Percentiles rank a stretch among this genome's conserved stretches.
Conservation (phyloP, 2,113 vertebrate genomes). For the Calidris pugnax region DNA sequence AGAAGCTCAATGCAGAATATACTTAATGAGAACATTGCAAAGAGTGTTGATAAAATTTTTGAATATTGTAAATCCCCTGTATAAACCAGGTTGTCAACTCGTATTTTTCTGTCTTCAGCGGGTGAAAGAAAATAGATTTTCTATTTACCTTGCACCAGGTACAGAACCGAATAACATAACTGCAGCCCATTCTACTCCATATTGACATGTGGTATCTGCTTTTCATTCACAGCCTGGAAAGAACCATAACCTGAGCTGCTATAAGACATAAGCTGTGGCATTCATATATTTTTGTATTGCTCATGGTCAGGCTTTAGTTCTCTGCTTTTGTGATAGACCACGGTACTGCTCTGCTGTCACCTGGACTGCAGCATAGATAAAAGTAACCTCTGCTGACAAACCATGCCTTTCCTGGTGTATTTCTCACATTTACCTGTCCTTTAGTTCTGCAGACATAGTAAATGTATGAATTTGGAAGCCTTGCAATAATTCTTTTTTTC, state of each 20-base stretch:
- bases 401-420: not conserved
- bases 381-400: not conserved
- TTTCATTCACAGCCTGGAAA: not conserved
- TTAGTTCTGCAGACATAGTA: not conserved
- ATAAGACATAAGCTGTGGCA: not conserved
- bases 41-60: not conserved
- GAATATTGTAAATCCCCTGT: not conserved
- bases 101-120: not conserved
- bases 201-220: not conserved
- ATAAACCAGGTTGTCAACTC: not conserved
- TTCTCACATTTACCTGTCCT: not conserved
- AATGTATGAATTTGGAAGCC: not conserved
- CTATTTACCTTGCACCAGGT: not conserved
- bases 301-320: not conserved
- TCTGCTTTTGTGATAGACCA: not conserved
- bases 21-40: slow-evolving; percentile 17
- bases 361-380: not conserved
- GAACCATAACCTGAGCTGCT: not conserved
- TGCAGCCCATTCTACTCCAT: not conserved
- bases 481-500: not conserved
- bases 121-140: not conserved
- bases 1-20: not conserved
- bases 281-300: not conserved
- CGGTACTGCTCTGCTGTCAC: not conserved
- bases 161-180: not conserved